Base-by-base conservation (phyloP, 2,797 vertebrate species). In the Mormyrops attenuatus region DNA sequence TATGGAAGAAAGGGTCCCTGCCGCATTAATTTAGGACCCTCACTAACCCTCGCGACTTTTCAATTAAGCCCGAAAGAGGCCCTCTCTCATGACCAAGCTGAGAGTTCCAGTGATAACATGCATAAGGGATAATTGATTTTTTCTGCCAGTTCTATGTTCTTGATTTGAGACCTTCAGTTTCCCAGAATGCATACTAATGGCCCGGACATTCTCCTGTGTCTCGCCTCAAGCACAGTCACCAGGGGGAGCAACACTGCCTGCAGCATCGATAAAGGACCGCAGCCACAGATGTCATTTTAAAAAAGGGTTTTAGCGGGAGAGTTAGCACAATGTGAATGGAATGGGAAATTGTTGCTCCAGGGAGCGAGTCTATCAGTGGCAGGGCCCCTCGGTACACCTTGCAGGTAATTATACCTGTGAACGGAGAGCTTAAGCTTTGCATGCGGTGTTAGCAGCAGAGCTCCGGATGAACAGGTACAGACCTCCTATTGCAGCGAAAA, bases 11-110 rank as follows among this genome's bases (percentile, higher is more conserved):
- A 80, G 63, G 86, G 80, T 87, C 86, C 50, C 89, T 60, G 53
- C 13, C 0, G 63, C 57, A 82, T 89, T 47, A 69, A 52, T 88
- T 69, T 86, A 77, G 5, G 88, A 50, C 1, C 52, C 66, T 69
- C 87, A 38, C 88, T 50, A 41, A 91, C 80, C 77, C 89, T 89
- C 9, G n/a, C 87, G 90, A 49, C 34, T 90, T 92, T 92, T 91
- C 90, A 90, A 89, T 89, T 89, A 91, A 82, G n/a, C 85, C 34
- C 47, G 44, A 50, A 47, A 47, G 80, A 26, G 69, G 22, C 87
- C 57, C 77, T 22, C 34, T 85, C 47, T 69, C 63, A 87, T 90
- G 85, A 69, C 85, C 57, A 85, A 52, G 88, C 87, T 34, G 60
- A 0, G 26, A 88, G 11, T 20, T 52, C 60, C 34, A 41, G 30